phyloP scores from a whole-genome alignment of 2,888 invertebrate genomes.

The Aphodius granarius region DNA sequence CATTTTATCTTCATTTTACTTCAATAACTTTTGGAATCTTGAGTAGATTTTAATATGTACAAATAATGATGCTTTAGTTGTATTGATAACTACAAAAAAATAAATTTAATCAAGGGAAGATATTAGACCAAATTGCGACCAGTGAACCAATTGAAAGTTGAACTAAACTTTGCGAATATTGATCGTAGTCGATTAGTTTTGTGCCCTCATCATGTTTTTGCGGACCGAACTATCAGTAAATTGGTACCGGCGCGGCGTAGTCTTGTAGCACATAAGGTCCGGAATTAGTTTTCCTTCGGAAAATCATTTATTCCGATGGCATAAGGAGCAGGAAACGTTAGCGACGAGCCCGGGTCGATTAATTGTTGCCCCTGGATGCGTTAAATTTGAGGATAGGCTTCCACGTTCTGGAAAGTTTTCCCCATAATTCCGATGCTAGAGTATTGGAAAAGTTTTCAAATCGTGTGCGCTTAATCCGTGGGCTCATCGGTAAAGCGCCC shows the following conservation, averaged over 20 bases:
- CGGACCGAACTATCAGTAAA: slow-evolving; percentile 16
- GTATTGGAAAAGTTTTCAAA: not conserved
- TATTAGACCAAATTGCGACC: not conserved
- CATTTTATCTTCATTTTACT: no score
- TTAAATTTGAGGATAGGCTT: not conserved
- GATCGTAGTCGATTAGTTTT: slow-evolving; percentile 19
- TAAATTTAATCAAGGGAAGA: slow-evolving; percentile 20
- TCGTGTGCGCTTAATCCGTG: not conserved
- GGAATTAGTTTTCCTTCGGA: not conserved
- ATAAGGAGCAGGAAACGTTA: not conserved
- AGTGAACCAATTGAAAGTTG: not conserved
- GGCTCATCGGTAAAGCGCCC: not conserved
- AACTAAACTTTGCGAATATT: not conserved
- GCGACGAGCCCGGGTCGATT: not conserved
- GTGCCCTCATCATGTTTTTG: slow-evolving; percentile 19
- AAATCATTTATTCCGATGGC: not conserved
- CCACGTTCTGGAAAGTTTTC: not conserved
- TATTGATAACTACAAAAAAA: no score
- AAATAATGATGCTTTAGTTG: no score
- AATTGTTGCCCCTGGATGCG: not conserved
- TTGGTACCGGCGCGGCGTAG: not conserved
- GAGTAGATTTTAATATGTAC: no score
- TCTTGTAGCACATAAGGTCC: slow-evolving; percentile 4
- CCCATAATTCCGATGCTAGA: not conserved
- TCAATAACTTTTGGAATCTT: no score